A percentile compares a stretch with the other conserved stretches of the same genome.
phyloP scores from a whole-genome alignment of 2,113 vertebrate genomes.

The Cynoglossus semilaevis region DNA sequence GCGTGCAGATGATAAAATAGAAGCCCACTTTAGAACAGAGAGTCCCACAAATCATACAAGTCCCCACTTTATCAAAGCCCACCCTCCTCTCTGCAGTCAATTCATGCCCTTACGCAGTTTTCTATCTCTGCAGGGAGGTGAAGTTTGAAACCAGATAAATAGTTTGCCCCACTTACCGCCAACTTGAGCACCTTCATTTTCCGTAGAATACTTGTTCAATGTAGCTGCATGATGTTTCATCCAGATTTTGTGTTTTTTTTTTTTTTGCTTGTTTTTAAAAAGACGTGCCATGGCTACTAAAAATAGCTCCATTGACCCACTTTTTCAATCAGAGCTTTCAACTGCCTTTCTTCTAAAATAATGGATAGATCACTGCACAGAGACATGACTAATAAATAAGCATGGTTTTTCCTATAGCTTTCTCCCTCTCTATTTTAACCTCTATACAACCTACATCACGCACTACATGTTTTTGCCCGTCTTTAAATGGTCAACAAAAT shows the following conservation, averaged over 20 bases:
- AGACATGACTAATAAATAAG: not conserved
- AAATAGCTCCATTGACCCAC: slow-evolving; percentile 75
- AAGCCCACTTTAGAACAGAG: slow-evolving; percentile 73
- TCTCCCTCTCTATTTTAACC: not conserved
- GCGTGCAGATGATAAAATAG: slow-evolving; percentile 68
- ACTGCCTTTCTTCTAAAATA: slow-evolving; percentile 8
- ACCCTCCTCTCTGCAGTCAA: slow-evolving; percentile 32
- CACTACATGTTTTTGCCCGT: slow-evolving; percentile 7
- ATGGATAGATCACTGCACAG: slow-evolving; percentile 46
- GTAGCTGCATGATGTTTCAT: slow-evolving; percentile 50
- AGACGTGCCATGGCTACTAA: slow-evolving; percentile 62
- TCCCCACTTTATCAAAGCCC: slow-evolving; percentile 67
- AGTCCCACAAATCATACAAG: slow-evolving; percentile 62
- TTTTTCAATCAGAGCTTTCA: slow-evolving; percentile 58
- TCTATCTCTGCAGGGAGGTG: slow-evolving; percentile 66
- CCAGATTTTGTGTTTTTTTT: slow-evolving; percentile 57
- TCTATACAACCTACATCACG: slow-evolving; percentile 12
- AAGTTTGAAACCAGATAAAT: slow-evolving; percentile 73
- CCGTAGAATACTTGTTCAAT: slow-evolving; percentile 56
- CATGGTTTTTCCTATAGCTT: slow-evolving; percentile 31
- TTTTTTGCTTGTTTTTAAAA: slow-evolving; percentile 66
- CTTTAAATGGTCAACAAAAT: slow-evolving; percentile 5
- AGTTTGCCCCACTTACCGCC: slow-evolving; percentile 64
- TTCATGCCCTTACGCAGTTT: slow-evolving; percentile 51
- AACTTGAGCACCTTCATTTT: slow-evolving; percentile 61